Percentiles rank a stretch among this genome's conserved stretches.
Conservation (phyloP, 2,113 vertebrate genomes). For the Danionella cerebrum region DNA sequence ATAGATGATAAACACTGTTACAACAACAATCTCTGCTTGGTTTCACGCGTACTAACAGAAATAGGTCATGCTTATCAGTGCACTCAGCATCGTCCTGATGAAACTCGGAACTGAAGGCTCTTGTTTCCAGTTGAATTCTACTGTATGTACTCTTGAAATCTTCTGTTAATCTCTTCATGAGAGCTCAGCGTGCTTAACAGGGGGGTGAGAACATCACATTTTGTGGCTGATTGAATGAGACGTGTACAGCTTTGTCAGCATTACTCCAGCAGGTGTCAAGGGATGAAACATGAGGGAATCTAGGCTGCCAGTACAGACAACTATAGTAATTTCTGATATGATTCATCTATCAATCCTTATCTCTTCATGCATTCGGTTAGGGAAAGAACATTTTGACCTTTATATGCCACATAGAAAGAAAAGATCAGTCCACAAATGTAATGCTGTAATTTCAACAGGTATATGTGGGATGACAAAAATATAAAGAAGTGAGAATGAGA, state of each 20-base stretch:
- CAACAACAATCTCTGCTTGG: neutral
- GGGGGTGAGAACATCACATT: neutral
- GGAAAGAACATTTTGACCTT: too few species aligned
- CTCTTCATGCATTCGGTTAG: too few species aligned
- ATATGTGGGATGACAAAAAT: too few species aligned
- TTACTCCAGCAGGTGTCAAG: conserved; percentile 7
- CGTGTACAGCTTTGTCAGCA: conserved; percentile 8
- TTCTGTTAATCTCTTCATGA: neutral
- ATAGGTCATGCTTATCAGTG: neutral
- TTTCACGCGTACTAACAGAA: neutral
- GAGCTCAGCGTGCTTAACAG: conserved; percentile 7
- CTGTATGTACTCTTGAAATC: neutral
- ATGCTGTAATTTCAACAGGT: too few species aligned
- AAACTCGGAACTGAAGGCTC: neutral
- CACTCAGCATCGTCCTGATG: neutral
- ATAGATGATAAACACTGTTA: neutral
- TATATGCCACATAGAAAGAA: too few species aligned
- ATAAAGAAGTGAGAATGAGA: too few species aligned
- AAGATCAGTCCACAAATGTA: too few species aligned
- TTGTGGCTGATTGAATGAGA: conserved; percentile 18
- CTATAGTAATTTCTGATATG: too few species aligned
- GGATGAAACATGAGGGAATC: neutral
- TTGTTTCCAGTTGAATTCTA: neutral
- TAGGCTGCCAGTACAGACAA: neutral
- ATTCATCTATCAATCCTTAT: too few species aligned